These are phyloP conservation scores for Elaphurus davidianus DNA, from an alignment of 2,113 vertebrate genomes.

Conservation along the genomic window DNA sequence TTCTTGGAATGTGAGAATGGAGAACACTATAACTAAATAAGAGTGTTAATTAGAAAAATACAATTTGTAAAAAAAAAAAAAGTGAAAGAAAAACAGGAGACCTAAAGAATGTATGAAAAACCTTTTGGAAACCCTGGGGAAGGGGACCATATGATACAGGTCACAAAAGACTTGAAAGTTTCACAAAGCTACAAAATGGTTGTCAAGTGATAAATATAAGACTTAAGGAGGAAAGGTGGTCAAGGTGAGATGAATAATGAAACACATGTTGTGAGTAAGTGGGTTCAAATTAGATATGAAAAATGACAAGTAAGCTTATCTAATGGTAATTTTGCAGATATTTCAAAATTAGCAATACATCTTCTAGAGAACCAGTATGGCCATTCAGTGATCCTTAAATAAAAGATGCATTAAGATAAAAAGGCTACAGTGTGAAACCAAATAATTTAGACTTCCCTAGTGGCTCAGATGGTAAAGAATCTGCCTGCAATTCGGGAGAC, in stretches of 20 bases:
- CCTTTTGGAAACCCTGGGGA: neutral
- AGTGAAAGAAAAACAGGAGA: neutral
- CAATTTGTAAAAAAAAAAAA: neutral
- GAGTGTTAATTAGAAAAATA: neutral
- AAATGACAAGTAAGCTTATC: neutral
- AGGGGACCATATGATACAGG: neutral
- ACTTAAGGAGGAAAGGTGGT: neutral
- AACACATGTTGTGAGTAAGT: neutral
- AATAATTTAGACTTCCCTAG: neutral
- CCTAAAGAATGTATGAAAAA: neutral
- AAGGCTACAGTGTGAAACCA: neutral
- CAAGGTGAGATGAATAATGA: neutral
- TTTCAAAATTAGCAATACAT: neutral
- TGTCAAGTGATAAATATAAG: neutral
- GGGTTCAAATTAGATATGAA: neutral
- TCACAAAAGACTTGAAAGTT: neutral
- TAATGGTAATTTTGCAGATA: neutral
- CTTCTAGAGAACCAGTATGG: neutral
- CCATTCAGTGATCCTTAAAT: neutral
- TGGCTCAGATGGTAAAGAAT: neutral
- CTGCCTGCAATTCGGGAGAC: neutral
- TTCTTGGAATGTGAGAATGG: neutral
- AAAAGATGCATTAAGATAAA: neutral
- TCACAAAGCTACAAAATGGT: neutral
- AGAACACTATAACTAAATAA: neutral